Percentiles rank a stretch among this genome's conserved stretches.
phyloP scores from a whole-genome alignment of 1,140 invertebrate genomes.

The Vanessa atalanta region DNA sequence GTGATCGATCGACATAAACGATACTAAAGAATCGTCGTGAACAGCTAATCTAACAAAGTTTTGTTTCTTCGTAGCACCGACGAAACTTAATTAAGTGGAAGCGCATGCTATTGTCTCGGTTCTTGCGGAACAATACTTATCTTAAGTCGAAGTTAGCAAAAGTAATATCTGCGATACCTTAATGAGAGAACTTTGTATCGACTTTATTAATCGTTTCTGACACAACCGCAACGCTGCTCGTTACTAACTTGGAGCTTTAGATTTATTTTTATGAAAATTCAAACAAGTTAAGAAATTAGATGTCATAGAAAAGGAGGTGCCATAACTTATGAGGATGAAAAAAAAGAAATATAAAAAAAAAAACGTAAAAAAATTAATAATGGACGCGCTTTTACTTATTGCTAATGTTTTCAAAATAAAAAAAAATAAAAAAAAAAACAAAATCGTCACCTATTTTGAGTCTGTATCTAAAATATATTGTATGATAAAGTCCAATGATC shows the following conservation, averaged over 20 bases:
- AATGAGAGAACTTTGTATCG: slow-evolving; percentile 79
- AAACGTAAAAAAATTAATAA: slow-evolving; percentile 8
- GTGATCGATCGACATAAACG: slow-evolving; percentile 1
- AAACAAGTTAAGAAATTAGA: slow-evolving; percentile 20
- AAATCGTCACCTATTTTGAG: neutral
- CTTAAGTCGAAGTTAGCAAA: slow-evolving; percentile 70
- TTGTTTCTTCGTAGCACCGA: slow-evolving; percentile 56
- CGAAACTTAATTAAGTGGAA: slow-evolving; percentile 73
- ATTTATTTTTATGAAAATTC: slow-evolving; percentile 35
- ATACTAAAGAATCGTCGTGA: slow-evolving; percentile 10
- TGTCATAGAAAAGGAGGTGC: slow-evolving; percentile 8
- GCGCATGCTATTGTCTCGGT: slow-evolving; percentile 73
- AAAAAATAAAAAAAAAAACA: neutral
- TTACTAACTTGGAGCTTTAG: slow-evolving; percentile 36
- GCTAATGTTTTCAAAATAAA: neutral
- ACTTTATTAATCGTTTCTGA: slow-evolving; percentile 74
- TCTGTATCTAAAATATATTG: slow-evolving; percentile 4
- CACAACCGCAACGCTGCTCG: slow-evolving; percentile 45
- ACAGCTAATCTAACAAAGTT: slow-evolving; percentile 48
- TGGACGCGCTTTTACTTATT: slow-evolving; percentile 22
- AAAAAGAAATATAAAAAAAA: slow-evolving; percentile 30
- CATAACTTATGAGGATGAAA: neutral
- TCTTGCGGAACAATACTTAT: slow-evolving; percentile 77
- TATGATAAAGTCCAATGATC: neutral
- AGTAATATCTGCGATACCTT: slow-evolving; percentile 79